Base-by-base conservation (phyloP, 2,888 invertebrate species). In the Clunio marinus region DNA sequence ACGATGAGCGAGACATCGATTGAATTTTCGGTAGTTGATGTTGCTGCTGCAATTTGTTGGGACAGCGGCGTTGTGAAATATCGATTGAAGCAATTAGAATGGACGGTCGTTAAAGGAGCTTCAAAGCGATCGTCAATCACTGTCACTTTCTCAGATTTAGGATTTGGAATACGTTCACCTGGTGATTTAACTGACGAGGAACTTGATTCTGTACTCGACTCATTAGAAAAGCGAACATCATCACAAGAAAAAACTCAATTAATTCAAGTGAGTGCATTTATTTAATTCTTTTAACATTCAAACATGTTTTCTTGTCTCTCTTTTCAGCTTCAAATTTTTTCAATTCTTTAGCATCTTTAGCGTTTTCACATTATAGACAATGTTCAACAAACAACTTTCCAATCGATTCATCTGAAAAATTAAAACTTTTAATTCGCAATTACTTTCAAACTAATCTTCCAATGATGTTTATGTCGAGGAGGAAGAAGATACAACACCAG, bases 11-110 rank as follows among this genome's bases (percentile, higher is more conserved):
- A 51, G 10, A 84, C 81, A 73, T 82, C 84, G 66, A 75, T 90
- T 58, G 89, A 92, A 75, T 96, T 97, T 77, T 87, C 90, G 71
- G 88, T 95, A 1, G 86, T 96, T 67, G 91, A 94, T 75, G 84
- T 95, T 60, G 91, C 95, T 63, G 85, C 93, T 25, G 85, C 87
- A 32, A 89, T 96, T 76, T 93, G 94, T 1, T 95, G 93, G 92
- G 90, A 93, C 75, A 93, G 93, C 78, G 92, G 91, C 2, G 84
- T 90, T 70, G 90, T 93, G 24, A 95, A 95, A 77, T 87, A 88
- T 76, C 90, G 93, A 76, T 80, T 97, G 32, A 94, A 93, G 80
- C 88, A 88, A 75, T 81, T 96, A 35, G 93, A 95, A 81, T 96
- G 96, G 96, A 78, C 77, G 41, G 82, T 82, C 73, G 81, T 85